phyloP scores from a whole-genome alignment of 2,113 vertebrate species.

The Thermophis baileyi region DNA sequence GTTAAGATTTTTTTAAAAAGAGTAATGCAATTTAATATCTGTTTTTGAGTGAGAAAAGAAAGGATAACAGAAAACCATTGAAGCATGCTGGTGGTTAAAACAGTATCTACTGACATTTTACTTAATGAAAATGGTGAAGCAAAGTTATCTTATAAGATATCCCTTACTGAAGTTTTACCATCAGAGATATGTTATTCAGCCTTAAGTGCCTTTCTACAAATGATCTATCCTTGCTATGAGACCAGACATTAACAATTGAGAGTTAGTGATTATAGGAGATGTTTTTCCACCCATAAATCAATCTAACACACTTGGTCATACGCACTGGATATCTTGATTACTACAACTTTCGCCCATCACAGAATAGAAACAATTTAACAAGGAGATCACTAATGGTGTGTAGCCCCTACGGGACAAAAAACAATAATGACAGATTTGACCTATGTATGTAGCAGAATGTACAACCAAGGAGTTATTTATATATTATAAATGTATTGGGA shows the following conservation, averaged over 20 bases:
- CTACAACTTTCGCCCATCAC: background rate
- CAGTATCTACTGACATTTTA: background rate
- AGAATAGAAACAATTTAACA: background rate
- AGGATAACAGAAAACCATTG: background rate
- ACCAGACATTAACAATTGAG: background rate
- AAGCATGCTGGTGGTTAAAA: background rate
- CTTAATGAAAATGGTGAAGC: background rate
- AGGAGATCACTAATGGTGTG: background rate
- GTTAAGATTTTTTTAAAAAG: background rate
- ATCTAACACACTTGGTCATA: background rate
- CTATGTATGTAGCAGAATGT: background rate
- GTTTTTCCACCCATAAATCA: background rate
- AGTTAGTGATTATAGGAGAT: background rate
- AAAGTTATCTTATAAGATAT: background rate
- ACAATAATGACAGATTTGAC: background rate
- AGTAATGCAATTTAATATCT: conserved; percentile 17
- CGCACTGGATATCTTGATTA: background rate
- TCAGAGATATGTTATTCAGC: background rate
- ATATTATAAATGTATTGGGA: background rate
- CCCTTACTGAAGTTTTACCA: background rate
- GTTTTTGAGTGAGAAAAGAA: conserved; percentile 4
- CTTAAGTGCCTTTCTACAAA: background rate
- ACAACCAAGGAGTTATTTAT: background rate
- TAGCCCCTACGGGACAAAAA: background rate
- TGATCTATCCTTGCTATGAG: background rate